Percentiles rank a stretch among this genome's conserved stretches.
Conservation (phyloP, 1,140 invertebrate species). For the Tribolium madens region DNA sequence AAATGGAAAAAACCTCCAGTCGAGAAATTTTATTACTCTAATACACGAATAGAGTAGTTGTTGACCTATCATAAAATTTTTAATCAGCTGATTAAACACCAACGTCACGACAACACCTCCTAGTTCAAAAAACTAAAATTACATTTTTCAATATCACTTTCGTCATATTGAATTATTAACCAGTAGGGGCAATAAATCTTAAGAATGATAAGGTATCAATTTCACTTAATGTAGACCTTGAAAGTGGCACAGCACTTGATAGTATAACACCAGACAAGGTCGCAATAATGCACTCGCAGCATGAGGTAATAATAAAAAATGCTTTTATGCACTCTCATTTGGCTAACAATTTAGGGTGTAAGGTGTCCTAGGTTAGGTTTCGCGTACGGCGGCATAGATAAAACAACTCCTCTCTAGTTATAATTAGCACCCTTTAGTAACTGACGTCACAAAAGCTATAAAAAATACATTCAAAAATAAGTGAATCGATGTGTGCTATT, state of each 20-base stretch:
- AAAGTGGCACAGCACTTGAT: background rate
- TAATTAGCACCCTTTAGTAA: background rate
- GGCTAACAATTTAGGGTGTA: background rate
- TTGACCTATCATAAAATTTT: background rate
- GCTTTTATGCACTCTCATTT: background rate
- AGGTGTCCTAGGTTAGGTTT: no score
- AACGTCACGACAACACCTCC: background rate
- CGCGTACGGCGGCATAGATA: background rate
- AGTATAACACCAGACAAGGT: conserved; percentile 7
- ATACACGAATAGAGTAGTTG: background rate
- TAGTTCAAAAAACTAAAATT: background rate
- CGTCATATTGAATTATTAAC: background rate
- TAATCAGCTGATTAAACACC: background rate
- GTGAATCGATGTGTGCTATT: conserved; percentile 1
- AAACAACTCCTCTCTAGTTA: background rate
- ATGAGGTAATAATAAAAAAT: no score
- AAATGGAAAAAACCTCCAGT: background rate
- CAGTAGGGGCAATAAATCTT: background rate
- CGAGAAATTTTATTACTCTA: background rate
- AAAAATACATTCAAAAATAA: background rate
- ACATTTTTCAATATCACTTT: no score
- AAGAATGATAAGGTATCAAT: background rate
- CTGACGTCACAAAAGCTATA: background rate
- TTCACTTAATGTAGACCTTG: background rate
- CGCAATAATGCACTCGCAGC: background rate